Evolutionary conservation across 1,140 invertebrate genomes (phyloP).

Genomic region (Chymomyza costata): DNA sequence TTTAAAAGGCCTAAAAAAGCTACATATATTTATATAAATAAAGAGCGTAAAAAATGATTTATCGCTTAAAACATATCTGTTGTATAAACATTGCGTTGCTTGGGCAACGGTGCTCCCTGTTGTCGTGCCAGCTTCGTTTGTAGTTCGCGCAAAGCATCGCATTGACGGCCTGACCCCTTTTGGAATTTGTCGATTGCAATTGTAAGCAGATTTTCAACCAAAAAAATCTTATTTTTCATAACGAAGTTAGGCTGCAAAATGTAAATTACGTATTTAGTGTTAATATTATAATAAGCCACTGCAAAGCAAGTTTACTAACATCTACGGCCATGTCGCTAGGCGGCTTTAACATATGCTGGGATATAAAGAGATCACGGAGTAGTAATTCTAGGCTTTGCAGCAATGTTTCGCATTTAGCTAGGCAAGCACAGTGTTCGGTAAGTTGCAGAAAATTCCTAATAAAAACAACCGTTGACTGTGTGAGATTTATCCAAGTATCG

Average conservation of each 20-base stretch:
- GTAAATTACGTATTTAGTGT: neutral
- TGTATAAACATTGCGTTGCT: slow-evolving; percentile 71
- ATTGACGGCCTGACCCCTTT: slow-evolving; percentile 54
- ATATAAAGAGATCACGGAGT: slow-evolving; percentile 58
- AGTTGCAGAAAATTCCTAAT: slow-evolving; percentile 64
- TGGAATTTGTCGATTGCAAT: slow-evolving; percentile 67
- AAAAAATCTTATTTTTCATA: slow-evolving; percentile 67
- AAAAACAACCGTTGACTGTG: slow-evolving; percentile 69
- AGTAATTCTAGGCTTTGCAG: slow-evolving; percentile 55
- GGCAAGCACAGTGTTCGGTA: slow-evolving; percentile 60
- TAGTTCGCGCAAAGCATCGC: slow-evolving; percentile 44
- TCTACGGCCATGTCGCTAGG: slow-evolving; percentile 60
- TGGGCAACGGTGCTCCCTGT: slow-evolving; percentile 61
- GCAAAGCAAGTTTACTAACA: slow-evolving; percentile 40
- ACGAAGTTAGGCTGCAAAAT: slow-evolving; percentile 68
- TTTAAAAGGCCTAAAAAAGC: too few species aligned
- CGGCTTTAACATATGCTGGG: slow-evolving; percentile 65
- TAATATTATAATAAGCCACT: neutral
- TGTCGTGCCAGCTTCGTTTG: slow-evolving; percentile 56
- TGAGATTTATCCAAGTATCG: slow-evolving; percentile 73
- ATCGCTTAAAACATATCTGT: slow-evolving; percentile 64
- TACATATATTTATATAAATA: too few species aligned
- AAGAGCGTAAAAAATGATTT: slow-evolving; percentile 10
- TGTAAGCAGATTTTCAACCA: slow-evolving; percentile 64
- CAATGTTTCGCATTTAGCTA: slow-evolving; percentile 65